Conservation (phyloP, 2,113 vertebrate genomes). For the Onychorhynchus coronatus region DNA sequence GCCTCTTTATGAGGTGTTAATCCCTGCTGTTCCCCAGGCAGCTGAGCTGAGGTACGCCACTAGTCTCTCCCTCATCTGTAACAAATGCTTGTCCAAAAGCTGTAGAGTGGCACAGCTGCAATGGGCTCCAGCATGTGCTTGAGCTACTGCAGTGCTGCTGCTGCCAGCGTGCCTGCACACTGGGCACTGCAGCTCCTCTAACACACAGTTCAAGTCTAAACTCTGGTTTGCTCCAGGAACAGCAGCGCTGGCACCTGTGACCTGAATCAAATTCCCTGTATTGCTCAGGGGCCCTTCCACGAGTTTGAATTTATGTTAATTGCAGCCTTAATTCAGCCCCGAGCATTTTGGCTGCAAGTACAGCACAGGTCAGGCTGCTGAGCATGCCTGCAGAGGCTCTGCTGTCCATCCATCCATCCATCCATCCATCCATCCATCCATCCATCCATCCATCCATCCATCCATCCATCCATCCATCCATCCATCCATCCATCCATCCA, state of each 20-base stretch:
- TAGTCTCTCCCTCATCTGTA: background rate
- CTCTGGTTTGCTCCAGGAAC: background rate
- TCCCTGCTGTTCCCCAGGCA: background rate
- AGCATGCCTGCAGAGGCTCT: background rate
- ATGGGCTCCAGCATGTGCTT: accelerated
- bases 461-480: background rate
- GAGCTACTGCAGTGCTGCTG: background rate
- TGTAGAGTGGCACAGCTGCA: background rate
- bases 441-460: background rate
- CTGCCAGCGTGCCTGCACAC: accelerated
- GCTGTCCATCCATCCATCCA: background rate
- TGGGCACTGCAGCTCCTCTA: background rate
- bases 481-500: background rate
- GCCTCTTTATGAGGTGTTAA: background rate
- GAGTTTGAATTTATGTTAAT: background rate
- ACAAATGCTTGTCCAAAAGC: background rate
- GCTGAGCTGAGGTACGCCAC: background rate
- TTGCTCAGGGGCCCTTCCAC: background rate
- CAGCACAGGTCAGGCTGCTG: background rate
- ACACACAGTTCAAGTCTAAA: background rate
- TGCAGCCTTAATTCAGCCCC: background rate
- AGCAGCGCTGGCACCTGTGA: background rate
- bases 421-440: background rate
- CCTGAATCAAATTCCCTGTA: background rate
- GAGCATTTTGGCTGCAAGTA: background rate